phyloP scores from a whole-genome alignment of 2,797 vertebrate species.

The Lepidocolaptes lacrymiger region DNA sequence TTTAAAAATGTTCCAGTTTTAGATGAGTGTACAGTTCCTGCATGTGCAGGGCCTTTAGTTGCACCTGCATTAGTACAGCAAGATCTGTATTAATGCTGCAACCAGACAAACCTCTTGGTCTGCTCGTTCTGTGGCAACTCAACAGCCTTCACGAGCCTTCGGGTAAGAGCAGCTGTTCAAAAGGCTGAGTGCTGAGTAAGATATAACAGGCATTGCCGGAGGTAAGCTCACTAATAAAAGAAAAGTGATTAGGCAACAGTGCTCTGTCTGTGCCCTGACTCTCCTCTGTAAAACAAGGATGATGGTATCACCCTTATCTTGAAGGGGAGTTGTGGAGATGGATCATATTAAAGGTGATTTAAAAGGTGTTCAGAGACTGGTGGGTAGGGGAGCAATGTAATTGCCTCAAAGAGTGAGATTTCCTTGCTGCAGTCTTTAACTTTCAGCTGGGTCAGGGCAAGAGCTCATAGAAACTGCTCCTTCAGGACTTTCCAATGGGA shows the following conservation, averaged over 20 bases:
- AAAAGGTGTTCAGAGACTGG: not conserved
- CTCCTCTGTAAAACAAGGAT: slow-evolving; percentile 17
- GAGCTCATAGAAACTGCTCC: not conserved
- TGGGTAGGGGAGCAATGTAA: not conserved
- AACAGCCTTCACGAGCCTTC: not conserved
- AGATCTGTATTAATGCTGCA: not conserved
- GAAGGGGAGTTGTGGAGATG: not conserved
- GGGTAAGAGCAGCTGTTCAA: not conserved
- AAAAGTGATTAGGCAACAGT: slow-evolving; percentile 10
- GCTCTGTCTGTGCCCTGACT: slow-evolving; percentile 1
- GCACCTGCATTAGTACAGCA: not conserved
- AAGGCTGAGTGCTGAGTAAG: not conserved
- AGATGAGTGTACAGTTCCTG: not conserved
- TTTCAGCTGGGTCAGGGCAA: not conserved
- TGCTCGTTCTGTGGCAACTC: not conserved
- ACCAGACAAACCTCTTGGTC: not conserved
- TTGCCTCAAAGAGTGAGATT: not conserved
- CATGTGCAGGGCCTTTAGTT: not conserved
- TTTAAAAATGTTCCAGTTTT: not conserved
- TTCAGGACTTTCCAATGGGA: not conserved
- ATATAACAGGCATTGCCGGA: not conserved
- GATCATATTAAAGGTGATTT: slow-evolving; percentile 45
- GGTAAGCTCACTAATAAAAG: slow-evolving; percentile 22
- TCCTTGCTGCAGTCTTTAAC: not conserved
- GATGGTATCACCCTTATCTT: not conserved